Evolutionary conservation across 2,797 vertebrate species (phyloP).

Genomic region (Knipowitschia caucasica): DNA sequence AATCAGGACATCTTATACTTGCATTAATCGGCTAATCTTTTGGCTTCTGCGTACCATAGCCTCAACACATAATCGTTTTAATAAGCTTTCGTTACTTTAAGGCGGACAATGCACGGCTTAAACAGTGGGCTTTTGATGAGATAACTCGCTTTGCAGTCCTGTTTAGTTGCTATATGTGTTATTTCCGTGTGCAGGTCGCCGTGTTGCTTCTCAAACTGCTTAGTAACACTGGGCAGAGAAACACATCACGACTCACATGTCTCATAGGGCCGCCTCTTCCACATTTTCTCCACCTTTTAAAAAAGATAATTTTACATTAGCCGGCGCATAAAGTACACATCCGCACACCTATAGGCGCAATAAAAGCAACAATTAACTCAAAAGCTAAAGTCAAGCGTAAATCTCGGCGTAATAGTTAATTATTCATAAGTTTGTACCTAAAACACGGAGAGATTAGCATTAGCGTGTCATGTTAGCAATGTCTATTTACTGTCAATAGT

Average conservation of each 20-base stretch:
- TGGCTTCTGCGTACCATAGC: conserved; percentile 3
- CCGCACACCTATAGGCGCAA: background rate
- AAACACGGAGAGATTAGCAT: background rate
- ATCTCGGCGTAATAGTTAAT: background rate
- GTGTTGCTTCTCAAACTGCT: conserved; percentile 17
- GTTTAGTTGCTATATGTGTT: conserved; percentile 5
- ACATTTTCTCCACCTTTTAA: background rate
- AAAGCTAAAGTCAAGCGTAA: background rate
- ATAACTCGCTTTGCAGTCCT: conserved; percentile 18
- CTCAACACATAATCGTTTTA: conserved; percentile 36
- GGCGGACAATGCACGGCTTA: conserved; percentile 5
- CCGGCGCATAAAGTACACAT: background rate
- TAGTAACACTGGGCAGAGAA: conserved; percentile 34
- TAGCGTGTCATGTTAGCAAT: background rate
- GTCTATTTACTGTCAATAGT: background rate
- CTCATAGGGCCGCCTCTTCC: conserved; percentile 41
- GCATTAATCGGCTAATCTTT: conserved; percentile 12
- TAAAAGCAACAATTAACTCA: background rate
- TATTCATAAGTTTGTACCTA: conserved; percentile 12
- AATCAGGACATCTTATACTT: conserved; percentile 25
- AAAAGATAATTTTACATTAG: conserved; percentile 3
- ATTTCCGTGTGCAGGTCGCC: background rate
- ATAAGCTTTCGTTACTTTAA: conserved; percentile 36
- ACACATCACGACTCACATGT: conserved; percentile 66
- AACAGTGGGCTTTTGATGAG: conserved; percentile 23